Evolutionary conservation across 2,797 vertebrate species (phyloP).

Genomic region (Argya squamiceps): DNA sequence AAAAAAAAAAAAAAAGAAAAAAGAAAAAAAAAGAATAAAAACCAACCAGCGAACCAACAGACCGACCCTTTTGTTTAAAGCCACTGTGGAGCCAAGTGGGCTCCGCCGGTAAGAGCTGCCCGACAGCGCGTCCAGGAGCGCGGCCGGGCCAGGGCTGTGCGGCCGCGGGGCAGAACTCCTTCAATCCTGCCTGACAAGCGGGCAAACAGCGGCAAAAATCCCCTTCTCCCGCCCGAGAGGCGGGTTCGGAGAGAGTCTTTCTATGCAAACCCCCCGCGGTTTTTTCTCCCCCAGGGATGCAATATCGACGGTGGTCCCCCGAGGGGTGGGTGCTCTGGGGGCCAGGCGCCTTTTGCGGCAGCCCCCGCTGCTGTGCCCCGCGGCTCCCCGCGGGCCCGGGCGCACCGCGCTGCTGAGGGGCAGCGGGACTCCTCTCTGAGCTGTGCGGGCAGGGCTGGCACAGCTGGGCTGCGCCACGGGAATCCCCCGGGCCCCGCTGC

Average conservation of each 20-base stretch:
- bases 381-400: background rate
- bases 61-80: constrained; percentile 55
- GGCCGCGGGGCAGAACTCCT: background rate
- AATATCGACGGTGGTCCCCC: background rate
- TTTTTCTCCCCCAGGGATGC: background rate
- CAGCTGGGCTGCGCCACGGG: background rate
- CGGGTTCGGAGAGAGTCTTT: background rate
- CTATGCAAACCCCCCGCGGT: background rate
- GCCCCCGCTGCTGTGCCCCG: background rate
- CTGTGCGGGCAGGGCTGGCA: background rate
- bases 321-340: background rate
- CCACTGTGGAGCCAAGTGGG: constrained; percentile 36
- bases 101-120: constrained; percentile 17
- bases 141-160: background rate
- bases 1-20: too few relatives aligned
- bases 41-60: background rate
- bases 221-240: background rate
- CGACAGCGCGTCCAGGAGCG: background rate
- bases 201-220: background rate
- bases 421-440: rapidly evolving
- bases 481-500: rapidly evolving
- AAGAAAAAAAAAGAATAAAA: too few relatives aligned
- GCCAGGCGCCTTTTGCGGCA: background rate
- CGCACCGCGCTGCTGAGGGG: background rate
- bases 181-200: rapidly evolving